phyloP scores from a whole-genome alignment of 2,797 vertebrate genomes.

The Poecile montanus region DNA sequence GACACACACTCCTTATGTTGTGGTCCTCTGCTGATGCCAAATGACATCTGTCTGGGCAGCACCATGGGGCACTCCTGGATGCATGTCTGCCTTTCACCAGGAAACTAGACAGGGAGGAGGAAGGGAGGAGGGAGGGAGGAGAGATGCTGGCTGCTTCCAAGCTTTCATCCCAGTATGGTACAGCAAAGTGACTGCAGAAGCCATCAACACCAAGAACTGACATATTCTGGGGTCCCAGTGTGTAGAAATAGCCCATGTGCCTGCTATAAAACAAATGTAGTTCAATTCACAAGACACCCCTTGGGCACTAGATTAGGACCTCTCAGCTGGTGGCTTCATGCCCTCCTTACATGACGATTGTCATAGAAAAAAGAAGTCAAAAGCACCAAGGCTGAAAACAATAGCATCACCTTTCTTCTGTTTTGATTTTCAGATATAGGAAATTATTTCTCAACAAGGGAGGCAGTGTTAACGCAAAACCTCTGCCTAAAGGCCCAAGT shows the following conservation, averaged over 20 bases:
- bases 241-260: not conserved
- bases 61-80: not conserved
- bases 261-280: not conserved
- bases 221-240: not conserved
- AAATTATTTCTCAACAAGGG: not conserved
- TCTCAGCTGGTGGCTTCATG: not conserved
- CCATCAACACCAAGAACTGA: not conserved
- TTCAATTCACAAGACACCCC: not conserved
- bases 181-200: fast-evolving
- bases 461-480: not conserved
- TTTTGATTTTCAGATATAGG: not conserved
- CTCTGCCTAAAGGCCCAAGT: not conserved
- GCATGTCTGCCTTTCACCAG: not conserved
- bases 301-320: not conserved
- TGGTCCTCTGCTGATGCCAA: not conserved
- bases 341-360: not conserved
- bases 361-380: not conserved
- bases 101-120: not conserved
- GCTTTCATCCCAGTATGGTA: not conserved
- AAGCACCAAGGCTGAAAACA: not conserved
- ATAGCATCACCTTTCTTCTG: not conserved
- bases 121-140: not conserved
- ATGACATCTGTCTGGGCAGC: not conserved
- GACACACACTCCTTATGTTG: not conserved
- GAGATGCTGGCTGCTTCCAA: not conserved